phyloP scores from a whole-genome alignment of 2,113 vertebrate genomes.

The Spermophilus dauricus region DNA sequence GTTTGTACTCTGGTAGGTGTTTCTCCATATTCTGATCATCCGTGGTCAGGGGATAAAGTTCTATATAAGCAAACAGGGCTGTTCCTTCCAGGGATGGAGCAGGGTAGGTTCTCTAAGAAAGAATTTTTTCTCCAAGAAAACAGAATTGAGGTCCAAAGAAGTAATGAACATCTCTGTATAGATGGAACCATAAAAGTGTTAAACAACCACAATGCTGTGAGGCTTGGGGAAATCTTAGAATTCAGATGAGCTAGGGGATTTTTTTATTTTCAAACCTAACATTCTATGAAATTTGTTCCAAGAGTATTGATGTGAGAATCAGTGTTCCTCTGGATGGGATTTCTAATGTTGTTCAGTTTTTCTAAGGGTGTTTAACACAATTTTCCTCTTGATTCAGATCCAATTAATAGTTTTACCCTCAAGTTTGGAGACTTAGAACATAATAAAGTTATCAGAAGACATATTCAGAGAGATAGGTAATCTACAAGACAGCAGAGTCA shows the following conservation, averaged over 20 bases:
- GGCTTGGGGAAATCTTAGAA: not conserved
- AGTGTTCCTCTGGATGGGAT: not conserved
- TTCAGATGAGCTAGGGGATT: not conserved
- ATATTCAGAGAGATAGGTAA: not conserved
- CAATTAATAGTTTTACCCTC: slow-evolving; percentile 32
- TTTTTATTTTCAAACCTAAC: not conserved
- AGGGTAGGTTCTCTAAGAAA: not conserved
- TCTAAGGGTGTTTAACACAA: not conserved
- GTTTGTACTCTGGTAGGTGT: not conserved
- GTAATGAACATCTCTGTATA: not conserved
- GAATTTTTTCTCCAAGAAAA: not conserved
- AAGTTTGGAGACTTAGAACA: not conserved
- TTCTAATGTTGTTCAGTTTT: not conserved
- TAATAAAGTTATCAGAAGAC: slow-evolving; percentile 44
- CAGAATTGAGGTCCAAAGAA: not conserved
- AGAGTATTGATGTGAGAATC: not conserved
- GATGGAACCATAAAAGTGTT: not conserved
- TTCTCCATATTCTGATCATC: not conserved
- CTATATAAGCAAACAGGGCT: not conserved
- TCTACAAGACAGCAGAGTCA: not conserved
- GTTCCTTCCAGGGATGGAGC: not conserved
- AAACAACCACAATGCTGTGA: not conserved
- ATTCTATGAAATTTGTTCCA: not conserved
- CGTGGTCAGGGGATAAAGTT: not conserved
- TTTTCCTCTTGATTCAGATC: not conserved